Evolutionary conservation across 2,113 vertebrate genomes (phyloP).

Genomic region (Tupaia tana): DNA sequence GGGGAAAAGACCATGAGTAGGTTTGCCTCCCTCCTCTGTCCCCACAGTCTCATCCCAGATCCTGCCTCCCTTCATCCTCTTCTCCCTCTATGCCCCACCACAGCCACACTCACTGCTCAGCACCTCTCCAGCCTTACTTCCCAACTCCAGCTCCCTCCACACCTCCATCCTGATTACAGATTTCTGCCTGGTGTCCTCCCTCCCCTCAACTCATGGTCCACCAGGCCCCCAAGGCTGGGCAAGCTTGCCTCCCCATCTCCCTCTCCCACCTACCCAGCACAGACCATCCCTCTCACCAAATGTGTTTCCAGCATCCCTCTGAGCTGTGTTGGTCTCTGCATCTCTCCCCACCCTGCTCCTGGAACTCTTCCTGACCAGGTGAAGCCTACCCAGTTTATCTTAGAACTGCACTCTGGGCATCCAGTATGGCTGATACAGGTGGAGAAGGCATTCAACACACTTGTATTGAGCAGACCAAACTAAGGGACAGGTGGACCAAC

Average conservation of each 20-base stretch:
- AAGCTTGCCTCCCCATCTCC: neutral
- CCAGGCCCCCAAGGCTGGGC: neutral
- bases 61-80: neutral
- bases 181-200: neutral
- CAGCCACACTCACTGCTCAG: neutral
- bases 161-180: neutral
- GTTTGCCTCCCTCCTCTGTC: too few relatives aligned
- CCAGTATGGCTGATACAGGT: too few relatives aligned
- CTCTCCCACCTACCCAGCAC: neutral
- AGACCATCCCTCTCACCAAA: neutral
- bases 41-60: neutral
- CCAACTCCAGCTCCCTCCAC: neutral
- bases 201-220: neutral
- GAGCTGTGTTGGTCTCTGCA: neutral
- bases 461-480: neutral
- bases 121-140: neutral
- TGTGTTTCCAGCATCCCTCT: neutral
- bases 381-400: neutral
- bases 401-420: neutral
- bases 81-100: neutral
- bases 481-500: neutral
- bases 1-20: rapidly evolving
- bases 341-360: neutral
- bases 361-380: neutral
- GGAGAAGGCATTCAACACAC: neutral